Evolutionary conservation across 2,888 invertebrate genomes (phyloP), one percentile per base, ranked within the genome.

Genomic region (Leucophenga maculata): DNA sequence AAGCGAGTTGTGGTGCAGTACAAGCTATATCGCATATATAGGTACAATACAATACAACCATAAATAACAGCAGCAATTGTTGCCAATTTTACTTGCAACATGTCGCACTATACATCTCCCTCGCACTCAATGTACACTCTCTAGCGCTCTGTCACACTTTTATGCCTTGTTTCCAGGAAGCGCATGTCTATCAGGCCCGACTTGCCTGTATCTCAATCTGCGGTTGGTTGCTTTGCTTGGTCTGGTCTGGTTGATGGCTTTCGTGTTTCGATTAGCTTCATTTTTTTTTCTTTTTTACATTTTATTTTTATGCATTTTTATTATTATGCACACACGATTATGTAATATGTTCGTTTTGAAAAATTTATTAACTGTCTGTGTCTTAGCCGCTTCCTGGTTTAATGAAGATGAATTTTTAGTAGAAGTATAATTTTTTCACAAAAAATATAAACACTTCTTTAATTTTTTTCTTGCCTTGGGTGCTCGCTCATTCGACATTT

Each of bases 31-130:
- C n/a, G n/a, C n/a, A n/a, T n/a, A n/a, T n/a, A n/a, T n/a, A n/a
- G n/a, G n/a, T n/a, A n/a, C 48, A 44, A 14, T 26, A 22, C 48
- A 20, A 39, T 14, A 14, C 48, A 68, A 62, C 64, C 66, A 70
- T 72, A 72, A 72, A 69, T 68, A 69, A 68, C 68, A 65, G 68
- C 68, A 65, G 68, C 71, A 73, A 69, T 65, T 67, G 70, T 52
- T 67, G 67, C 22, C 68, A 60, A 50, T 52, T 73, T 72, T 67
- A 67, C 16, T 79, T 83, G 79, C 78, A 79, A 31, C 79, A 81
- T 78, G 84, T 78, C 77, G 83, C 83, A 79, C 46, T 54, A 39
- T 54, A 39, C 18, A 59, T 26, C 22, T 48, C 44, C 13, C 48
- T 44, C 39, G n/a, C 64, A 48, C 48, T 26, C 18, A n/a, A n/a